Conservation (phyloP, 2,113 vertebrate genomes). For the Xenus cinereus region DNA sequence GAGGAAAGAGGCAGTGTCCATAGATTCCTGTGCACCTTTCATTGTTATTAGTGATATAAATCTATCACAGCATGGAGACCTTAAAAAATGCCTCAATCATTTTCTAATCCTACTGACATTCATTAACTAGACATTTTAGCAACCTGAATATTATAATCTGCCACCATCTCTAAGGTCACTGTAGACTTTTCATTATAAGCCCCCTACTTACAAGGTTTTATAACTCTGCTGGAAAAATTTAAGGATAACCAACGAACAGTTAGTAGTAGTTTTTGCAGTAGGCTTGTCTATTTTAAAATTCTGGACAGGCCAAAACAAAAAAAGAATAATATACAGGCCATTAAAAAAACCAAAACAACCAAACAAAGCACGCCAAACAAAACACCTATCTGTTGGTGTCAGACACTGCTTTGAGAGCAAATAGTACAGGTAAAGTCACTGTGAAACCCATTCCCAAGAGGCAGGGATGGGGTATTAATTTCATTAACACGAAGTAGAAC, state of each 20-base stretch:
- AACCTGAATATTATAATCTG: slow-evolving; percentile 14
- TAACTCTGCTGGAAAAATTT: not conserved
- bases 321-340: not conserved
- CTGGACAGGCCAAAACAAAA: not conserved
- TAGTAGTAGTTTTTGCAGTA: not conserved
- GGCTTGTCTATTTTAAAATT: not conserved
- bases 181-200: not conserved
- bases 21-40: slow-evolving; percentile 47
- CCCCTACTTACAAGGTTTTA: not conserved
- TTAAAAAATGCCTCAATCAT: slow-evolving; percentile 24
- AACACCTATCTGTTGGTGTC: not conserved
- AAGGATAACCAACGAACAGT: not conserved
- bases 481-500: not conserved
- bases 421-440: not conserved
- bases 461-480: not conserved
- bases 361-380: not conserved
- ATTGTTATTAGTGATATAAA: slow-evolving; percentile 60
- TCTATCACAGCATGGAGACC: slow-evolving; percentile 6
- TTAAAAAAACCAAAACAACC: not conserved
- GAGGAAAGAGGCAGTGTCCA: slow-evolving; percentile 10
- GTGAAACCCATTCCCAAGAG: not conserved
- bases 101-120: slow-evolving; percentile 45
- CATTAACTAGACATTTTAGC: slow-evolving; percentile 46
- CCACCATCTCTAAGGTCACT: not conserved
- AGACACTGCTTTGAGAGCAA: not conserved